These are phyloP conservation scores for Willowsia nigromaculata DNA, from an alignment of 2,888 invertebrate genomes.

Conservation along the genomic window DNA sequence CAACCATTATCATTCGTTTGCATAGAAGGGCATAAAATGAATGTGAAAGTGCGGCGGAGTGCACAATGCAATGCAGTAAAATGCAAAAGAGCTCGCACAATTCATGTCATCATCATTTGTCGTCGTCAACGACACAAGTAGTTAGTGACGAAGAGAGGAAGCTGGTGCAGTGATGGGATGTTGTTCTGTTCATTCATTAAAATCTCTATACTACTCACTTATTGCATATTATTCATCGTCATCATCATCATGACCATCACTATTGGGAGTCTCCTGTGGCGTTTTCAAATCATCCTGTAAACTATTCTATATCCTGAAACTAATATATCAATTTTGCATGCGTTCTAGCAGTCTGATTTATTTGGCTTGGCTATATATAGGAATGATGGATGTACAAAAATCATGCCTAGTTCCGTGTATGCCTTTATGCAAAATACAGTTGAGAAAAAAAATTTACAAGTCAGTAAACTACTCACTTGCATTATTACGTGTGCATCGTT, in stretches of 20 bases:
- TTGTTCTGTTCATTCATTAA: not conserved
- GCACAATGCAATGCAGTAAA: constrained; percentile 37
- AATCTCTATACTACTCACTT: not conserved
- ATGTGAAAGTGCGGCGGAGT: constrained; percentile 35
- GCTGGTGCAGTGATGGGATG: not conserved
- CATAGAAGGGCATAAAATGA: constrained; percentile 39
- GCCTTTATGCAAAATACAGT: constrained; percentile 1
- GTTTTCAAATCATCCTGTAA: constrained; percentile 33
- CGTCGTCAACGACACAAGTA: not conserved
- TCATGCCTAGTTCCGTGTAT: constrained; percentile 4
- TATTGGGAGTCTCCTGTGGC: constrained; percentile 43
- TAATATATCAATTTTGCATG: no score
- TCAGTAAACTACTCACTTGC: not conserved
- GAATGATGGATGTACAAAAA: not conserved
- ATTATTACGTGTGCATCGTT: not conserved
- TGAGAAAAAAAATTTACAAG: not conserved
- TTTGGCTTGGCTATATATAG: not conserved
- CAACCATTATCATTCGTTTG: not conserved
- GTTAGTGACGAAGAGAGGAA: constrained; percentile 15
- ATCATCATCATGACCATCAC: no score
- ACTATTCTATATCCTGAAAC: not conserved
- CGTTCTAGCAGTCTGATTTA: no score
- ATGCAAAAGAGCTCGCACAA: constrained; percentile 35
- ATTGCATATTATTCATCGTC: not conserved
- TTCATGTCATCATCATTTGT: constrained; percentile 11